Conservation (phyloP, 2,113 vertebrate species). For the Brachyhypopomus occidentalis region DNA sequence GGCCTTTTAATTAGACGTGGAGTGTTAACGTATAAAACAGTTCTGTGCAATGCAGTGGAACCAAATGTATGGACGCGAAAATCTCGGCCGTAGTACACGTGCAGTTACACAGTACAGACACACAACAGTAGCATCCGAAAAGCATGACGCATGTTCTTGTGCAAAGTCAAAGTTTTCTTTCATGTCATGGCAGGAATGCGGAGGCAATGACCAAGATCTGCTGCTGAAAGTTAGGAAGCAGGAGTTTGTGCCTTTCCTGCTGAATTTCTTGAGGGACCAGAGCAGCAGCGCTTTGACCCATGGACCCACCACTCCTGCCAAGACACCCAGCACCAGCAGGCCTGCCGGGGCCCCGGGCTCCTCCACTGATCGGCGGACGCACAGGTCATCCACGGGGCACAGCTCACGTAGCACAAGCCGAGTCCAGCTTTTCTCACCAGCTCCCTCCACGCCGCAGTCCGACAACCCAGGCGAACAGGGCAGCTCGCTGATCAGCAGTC, state of each 20-base stretch:
- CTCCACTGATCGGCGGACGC: constrained; percentile 62
- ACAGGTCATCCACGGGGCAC: constrained; percentile 58
- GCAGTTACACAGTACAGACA: too few species aligned
- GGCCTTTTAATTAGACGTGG: too few species aligned
- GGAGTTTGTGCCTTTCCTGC: constrained; percentile 91
- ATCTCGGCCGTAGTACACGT: too few species aligned
- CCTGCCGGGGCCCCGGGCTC: constrained; percentile 59
- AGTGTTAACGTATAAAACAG: too few species aligned
- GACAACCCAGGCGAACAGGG: constrained; percentile 56
- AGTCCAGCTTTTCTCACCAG: constrained; percentile 85
- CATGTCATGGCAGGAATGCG: constrained; percentile 67
- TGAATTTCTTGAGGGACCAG: constrained; percentile 95
- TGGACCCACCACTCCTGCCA: constrained; percentile 90
- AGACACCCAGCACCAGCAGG: constrained; percentile 80
- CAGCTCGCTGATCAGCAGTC: constrained; percentile 45
- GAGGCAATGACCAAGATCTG: constrained; percentile 51
- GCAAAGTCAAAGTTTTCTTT: not conserved
- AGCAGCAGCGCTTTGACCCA: constrained; percentile 88
- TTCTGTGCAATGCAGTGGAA: too few species aligned
- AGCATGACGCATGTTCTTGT: too few species aligned
- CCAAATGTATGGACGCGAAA: too few species aligned
- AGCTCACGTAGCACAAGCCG: constrained; percentile 71
- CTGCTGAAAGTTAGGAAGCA: constrained; percentile 77
- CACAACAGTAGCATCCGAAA: too few species aligned
- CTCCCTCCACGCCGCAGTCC: constrained; percentile 58